Evolutionary conservation across 2,113 vertebrate genomes (phyloP).

Genomic region (Hemibagrus wyckioides): DNA sequence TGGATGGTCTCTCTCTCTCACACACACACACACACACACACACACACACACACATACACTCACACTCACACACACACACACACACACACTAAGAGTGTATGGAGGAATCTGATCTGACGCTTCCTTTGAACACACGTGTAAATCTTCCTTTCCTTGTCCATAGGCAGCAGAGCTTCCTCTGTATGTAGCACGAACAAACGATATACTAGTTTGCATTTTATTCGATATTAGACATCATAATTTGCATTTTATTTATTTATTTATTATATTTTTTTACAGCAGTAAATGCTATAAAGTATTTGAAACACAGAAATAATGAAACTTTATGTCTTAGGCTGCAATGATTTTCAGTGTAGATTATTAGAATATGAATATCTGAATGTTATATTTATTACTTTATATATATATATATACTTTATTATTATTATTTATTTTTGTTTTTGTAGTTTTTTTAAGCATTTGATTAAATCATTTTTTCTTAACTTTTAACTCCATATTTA

Average conservation of each 20-base stretch:
- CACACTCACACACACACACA: constrained; percentile 10
- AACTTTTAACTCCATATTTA: background rate
- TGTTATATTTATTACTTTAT: background rate
- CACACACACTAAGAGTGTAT: background rate
- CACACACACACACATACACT: constrained; percentile 6
- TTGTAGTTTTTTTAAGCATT: background rate
- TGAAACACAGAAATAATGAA: background rate
- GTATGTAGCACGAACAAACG: background rate
- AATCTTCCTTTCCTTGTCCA: background rate
- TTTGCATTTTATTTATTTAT: background rate
- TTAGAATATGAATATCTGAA: background rate
- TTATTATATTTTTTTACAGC: background rate
- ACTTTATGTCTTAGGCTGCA: background rate
- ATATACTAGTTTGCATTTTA: background rate
- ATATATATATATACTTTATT: background rate
- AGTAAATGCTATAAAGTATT: no score
- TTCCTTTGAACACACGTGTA: background rate
- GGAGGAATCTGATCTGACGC: constrained; percentile 11
- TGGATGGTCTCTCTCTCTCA: background rate
- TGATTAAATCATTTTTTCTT: background rate
- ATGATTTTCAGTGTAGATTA: background rate
- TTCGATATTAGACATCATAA: background rate
- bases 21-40: constrained; percentile 5
- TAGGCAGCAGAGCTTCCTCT: background rate
- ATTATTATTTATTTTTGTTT: background rate